These are phyloP conservation scores for Onthophagus sagittarius DNA, from an alignment of 2,888 invertebrate genomes.

Conservation along the genomic window DNA sequence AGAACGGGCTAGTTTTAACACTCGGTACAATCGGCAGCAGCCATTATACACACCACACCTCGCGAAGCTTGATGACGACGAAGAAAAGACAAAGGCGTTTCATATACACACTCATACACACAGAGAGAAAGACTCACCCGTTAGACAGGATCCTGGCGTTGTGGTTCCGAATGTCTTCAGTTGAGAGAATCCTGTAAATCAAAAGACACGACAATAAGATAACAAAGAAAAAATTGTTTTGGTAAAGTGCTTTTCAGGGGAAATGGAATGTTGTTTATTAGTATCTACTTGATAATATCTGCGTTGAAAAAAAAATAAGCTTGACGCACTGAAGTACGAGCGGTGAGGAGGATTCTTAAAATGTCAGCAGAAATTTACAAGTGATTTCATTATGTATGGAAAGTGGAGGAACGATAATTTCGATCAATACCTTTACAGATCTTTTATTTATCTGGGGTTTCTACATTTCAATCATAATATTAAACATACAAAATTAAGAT, in stretches of 20 bases:
- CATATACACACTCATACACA: background rate
- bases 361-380: background rate
- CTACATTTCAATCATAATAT: too few species aligned
- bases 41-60: constrained; percentile 8
- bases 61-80: background rate
- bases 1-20: constrained; percentile 2
- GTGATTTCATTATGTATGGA: background rate
- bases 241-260: too few species aligned
- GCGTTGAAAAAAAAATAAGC: background rate
- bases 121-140: constrained; percentile 50
- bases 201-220: constrained; percentile 32
- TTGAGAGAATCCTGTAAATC: constrained; percentile 58
- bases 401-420: background rate
- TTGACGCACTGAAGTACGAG: background rate
- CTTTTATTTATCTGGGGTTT: too few species aligned
- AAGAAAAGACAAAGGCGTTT: background rate
- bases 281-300: too few species aligned
- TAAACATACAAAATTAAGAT: too few species aligned
- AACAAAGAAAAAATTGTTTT: background rate
- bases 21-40: background rate
- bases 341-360: background rate
- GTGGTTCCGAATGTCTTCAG: constrained; percentile 64
- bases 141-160: constrained; percentile 60
- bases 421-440: background rate
- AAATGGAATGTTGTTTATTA: too few species aligned